A percentile compares a stretch with the other conserved stretches of the same genome.
phyloP scores from a whole-genome alignment of 2,888 invertebrate species.

The Orchesella flavescens region DNA sequence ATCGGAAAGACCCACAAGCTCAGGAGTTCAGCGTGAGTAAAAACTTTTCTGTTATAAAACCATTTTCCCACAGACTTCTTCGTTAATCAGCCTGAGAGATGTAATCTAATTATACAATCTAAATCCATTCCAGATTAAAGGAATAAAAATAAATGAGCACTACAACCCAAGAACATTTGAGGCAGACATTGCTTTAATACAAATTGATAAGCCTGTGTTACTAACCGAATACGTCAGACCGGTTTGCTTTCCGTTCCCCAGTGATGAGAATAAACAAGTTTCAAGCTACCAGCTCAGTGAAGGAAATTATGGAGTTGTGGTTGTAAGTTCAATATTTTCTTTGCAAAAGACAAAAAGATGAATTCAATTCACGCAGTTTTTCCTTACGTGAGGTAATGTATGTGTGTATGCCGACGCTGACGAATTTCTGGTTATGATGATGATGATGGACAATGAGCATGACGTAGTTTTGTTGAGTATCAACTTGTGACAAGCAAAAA shows the following conservation, averaged over 20 bases:
- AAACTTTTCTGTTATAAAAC: not conserved
- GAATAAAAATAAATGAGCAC: conserved; percentile 37
- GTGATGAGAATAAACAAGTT: conserved; percentile 36
- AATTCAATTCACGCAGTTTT: too few relatives aligned
- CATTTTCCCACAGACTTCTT: not conserved
- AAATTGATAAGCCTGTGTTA: conserved; percentile 30
- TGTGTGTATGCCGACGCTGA: too few relatives aligned
- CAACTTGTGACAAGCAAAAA: too few relatives aligned
- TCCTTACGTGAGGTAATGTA: too few relatives aligned
- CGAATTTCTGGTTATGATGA: too few relatives aligned
- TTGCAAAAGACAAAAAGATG: too few relatives aligned
- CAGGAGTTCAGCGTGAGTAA: conserved; percentile 46
- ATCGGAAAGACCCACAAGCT: conserved; percentile 40
- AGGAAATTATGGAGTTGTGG: conserved; percentile 46
- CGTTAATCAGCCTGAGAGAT: not conserved
- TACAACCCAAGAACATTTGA: conserved; percentile 45
- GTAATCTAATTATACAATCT: too few relatives aligned
- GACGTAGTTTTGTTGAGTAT: too few relatives aligned
- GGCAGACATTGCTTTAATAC: conserved; percentile 54
- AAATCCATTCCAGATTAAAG: conserved; percentile 23
- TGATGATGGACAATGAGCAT: too few relatives aligned
- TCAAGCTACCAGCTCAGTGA: conserved; percentile 44
- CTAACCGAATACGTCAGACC: conserved; percentile 37
- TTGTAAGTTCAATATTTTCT: conserved; percentile 2
- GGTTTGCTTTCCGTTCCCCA: conserved; percentile 49